These are phyloP conservation scores for Alentia gelatinosa DNA, from an alignment of 2,888 invertebrate genomes.

Conservation along the genomic window DNA sequence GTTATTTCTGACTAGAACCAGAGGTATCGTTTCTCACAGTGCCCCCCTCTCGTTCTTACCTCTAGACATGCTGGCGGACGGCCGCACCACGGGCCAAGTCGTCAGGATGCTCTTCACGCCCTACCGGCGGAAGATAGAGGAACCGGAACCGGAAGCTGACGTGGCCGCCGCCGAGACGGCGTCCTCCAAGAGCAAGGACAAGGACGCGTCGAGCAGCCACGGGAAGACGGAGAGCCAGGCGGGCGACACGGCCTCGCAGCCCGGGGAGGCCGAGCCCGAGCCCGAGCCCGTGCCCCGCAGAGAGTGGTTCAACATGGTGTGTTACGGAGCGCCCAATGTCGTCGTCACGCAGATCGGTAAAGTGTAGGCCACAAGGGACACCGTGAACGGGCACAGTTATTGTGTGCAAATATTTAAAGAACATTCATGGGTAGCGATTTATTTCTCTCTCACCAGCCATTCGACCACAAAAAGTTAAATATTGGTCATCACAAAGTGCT, in stretches of 20 bases:
- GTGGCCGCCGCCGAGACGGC: conserved; percentile 29
- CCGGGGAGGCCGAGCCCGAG: conserved; percentile 53
- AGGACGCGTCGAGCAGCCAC: conserved; percentile 59
- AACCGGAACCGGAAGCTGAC: conserved; percentile 60
- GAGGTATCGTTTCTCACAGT: background rate
- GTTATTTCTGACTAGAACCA: too few relatives aligned
- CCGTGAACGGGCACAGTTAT: background rate
- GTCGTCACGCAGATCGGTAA: conserved; percentile 73
- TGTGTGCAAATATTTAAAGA: too few relatives aligned
- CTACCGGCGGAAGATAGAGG: conserved; percentile 63
- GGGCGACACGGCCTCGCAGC: conserved; percentile 57
- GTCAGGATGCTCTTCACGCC: conserved; percentile 72
- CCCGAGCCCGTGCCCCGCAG: conserved; percentile 14
- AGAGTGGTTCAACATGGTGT: conserved; percentile 77
- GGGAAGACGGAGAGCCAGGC: conserved; percentile 65
- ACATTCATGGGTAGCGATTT: too few relatives aligned
- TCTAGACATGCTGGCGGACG: conserved; percentile 69
- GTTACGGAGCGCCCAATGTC: conserved; percentile 79
- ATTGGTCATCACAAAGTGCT: too few relatives aligned
- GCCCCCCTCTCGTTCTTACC: too few relatives aligned
- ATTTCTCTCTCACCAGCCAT: too few relatives aligned
- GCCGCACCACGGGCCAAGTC: conserved; percentile 75
- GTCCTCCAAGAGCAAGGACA: conserved; percentile 60
- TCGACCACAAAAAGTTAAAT: too few relatives aligned
- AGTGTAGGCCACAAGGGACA: background rate